phyloP scores from a whole-genome alignment of 1,140 invertebrate genomes.

The Drosophila paulistorum region DNA sequence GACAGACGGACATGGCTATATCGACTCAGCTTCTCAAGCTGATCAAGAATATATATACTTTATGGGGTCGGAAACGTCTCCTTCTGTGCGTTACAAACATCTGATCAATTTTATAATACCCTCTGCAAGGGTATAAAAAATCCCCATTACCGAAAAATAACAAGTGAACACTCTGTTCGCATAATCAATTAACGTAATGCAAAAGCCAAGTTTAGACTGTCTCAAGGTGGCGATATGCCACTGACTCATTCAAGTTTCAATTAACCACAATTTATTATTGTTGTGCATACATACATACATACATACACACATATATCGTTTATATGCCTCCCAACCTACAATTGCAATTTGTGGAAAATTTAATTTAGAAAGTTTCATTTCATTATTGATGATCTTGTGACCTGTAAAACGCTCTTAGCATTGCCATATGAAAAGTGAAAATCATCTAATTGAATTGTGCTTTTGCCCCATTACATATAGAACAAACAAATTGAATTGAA shows the following conservation, averaged over 20 bases:
- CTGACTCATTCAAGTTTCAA: constrained; percentile 59
- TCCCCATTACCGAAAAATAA: constrained; percentile 10
- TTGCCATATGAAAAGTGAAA: constrained; percentile 59
- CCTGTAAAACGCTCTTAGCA: constrained; percentile 45
- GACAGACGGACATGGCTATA: too few species aligned
- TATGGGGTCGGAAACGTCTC: too few species aligned
- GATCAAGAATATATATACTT: too few species aligned
- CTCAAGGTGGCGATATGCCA: not conserved
- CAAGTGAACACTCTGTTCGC: constrained; percentile 22
- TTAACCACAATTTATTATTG: constrained; percentile 34
- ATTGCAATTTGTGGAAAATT: constrained; percentile 38
- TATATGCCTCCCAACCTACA: too few species aligned
- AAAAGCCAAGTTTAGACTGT: constrained; percentile 30
- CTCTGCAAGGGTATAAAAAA: too few species aligned
- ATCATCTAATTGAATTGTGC: constrained; percentile 51
- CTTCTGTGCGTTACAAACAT: too few species aligned
- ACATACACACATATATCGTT: not conserved
- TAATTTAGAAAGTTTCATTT: constrained; percentile 2
- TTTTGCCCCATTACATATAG: not conserved
- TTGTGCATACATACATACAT: too few species aligned
- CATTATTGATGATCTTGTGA: constrained; percentile 47
- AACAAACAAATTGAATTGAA: not conserved
- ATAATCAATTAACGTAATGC: constrained; percentile 49
- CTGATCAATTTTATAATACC: too few species aligned
- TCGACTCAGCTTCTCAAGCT: too few species aligned